These are phyloP conservation scores for Arenaria interpres DNA, from an alignment of 2,113 vertebrate species.

Conservation along the genomic window DNA sequence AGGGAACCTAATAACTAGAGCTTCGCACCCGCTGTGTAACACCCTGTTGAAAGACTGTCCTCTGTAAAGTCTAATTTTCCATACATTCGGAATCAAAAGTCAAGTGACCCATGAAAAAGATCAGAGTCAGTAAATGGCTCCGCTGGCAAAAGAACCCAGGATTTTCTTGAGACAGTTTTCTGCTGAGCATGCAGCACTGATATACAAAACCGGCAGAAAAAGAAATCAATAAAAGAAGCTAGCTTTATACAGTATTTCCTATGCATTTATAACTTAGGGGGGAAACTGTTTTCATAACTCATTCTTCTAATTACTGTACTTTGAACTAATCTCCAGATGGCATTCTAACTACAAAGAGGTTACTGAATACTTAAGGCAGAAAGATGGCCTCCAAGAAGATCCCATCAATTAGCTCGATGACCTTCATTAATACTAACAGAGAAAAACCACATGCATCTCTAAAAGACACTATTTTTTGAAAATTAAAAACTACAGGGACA, in stretches of 20 bases:
- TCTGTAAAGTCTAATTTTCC: not conserved
- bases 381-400: constrained; percentile 8
- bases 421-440: constrained; percentile 32
- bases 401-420: not conserved
- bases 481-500: not conserved
- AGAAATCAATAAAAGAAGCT: constrained; percentile 32
- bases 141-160: constrained; percentile 3
- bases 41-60: not conserved
- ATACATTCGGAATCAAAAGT: not conserved
- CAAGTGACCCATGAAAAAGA: constrained; percentile 6
- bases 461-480: not conserved
- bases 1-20: not conserved
- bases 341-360: constrained; percentile 21
- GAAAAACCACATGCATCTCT: not conserved
- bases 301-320: constrained; percentile 45
- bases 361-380: constrained; percentile 22
- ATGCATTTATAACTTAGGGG: not conserved
- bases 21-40: not conserved
- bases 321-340: constrained; percentile 45
- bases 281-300: constrained; percentile 45
- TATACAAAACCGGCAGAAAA: not conserved
- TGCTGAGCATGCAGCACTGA: constrained; percentile 42
- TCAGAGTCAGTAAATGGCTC: constrained; percentile 33
- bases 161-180: constrained; percentile 11
- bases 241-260: not conserved